Percentiles rank a stretch among this genome's conserved stretches.
Evolutionary conservation across 2,797 vertebrate species (phyloP).

Genomic region (Falco naumanni): DNA sequence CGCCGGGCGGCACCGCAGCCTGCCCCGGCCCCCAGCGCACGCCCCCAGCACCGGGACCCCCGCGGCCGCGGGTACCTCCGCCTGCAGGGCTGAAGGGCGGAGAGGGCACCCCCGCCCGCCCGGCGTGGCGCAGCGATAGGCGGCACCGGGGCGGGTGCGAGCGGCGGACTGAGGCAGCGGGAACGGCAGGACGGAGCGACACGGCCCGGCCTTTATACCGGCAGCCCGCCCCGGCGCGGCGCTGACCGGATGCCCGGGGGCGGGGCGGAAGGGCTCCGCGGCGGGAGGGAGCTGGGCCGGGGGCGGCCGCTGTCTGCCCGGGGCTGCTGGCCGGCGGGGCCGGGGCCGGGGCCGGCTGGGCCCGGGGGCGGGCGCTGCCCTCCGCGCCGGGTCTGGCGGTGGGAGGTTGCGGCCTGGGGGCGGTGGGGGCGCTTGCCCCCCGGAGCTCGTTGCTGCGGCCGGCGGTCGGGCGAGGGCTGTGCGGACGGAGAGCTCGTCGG

Average conservation of each 20-base stretch:
- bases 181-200: neutral
- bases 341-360: too few species aligned
- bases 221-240: neutral
- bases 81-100: neutral
- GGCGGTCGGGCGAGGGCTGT: too few species aligned
- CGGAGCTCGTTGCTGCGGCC: neutral
- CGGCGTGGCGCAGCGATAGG: neutral
- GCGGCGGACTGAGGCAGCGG: fast-evolving
- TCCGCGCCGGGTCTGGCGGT: too few species aligned
- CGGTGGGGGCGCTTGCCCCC: fast-evolving
- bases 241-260: neutral
- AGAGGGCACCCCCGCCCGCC: neutral
- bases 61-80: neutral
- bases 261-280: neutral
- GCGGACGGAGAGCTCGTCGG: neutral
- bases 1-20: neutral
- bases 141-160: fast-evolving
- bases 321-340: neutral
- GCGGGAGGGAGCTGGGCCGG: fast-evolving
- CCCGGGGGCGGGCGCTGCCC: neutral
- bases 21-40: fast-evolving
- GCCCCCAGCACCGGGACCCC: neutral
- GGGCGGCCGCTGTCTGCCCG: fast-evolving
- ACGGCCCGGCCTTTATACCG: neutral
- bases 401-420: too few species aligned